These are phyloP conservation scores for Buathra laborator DNA, from an alignment of 2,888 invertebrate genomes.

Conservation along the genomic window DNA sequence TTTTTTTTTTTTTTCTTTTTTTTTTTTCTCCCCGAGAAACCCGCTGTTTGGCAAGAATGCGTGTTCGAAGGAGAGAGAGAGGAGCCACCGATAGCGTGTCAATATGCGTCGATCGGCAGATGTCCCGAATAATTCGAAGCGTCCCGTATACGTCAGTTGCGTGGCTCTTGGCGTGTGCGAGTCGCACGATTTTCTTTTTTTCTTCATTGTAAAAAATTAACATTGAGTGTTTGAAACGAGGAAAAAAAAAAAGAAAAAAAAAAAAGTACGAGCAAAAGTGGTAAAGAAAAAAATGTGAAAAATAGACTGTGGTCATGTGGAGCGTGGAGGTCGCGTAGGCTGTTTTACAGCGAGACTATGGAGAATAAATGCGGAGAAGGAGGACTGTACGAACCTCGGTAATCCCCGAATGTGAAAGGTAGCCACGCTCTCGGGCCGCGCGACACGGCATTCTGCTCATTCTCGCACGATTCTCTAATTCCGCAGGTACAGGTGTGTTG, in stretches of 20 bases:
- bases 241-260: slow-evolving; percentile 4
- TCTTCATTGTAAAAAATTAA: slow-evolving; percentile 4
- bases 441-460: slow-evolving; percentile 75
- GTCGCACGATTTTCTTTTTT: too few relatives aligned
- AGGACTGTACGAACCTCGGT: slow-evolving; percentile 70
- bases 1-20: slow-evolving; percentile 3
- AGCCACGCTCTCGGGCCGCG: slow-evolving; percentile 72
- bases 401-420: slow-evolving; percentile 75
- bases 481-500: slow-evolving; percentile 32
- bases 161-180: too few relatives aligned
- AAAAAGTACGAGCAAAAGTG: too few relatives aligned
- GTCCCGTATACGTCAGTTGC: neutral
- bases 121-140: slow-evolving; percentile 14
- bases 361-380: slow-evolving; percentile 5
- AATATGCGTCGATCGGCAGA: slow-evolving; percentile 35
- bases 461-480: slow-evolving; percentile 72
- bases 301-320: neutral
- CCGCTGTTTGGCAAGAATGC: slow-evolving; percentile 41
- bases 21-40: slow-evolving; percentile 11
- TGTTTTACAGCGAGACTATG: slow-evolving; percentile 13
- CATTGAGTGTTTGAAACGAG: slow-evolving; percentile 35
- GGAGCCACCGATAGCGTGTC: slow-evolving; percentile 22
- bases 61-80: slow-evolving; percentile 1
- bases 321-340: slow-evolving; percentile 20
- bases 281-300: too few relatives aligned